These are phyloP conservation scores for Drosophila borborema DNA, from an alignment of 2,888 invertebrate genomes.

Conservation along the genomic window DNA sequence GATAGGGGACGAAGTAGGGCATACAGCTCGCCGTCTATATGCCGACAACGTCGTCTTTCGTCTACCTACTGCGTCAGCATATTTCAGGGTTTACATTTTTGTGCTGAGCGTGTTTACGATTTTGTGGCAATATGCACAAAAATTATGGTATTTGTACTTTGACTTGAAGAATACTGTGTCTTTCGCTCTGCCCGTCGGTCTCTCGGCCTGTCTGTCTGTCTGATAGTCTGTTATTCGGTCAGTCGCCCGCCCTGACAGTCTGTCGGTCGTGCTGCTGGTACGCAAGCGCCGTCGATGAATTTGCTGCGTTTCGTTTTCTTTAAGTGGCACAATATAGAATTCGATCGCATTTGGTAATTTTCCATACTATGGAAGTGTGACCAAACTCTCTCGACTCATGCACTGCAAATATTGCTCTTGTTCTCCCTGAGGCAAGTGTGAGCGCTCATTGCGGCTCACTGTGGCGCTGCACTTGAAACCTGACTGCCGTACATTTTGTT, in stretches of 20 bases:
- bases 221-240: conserved; percentile 6
- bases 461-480: conserved; percentile 44
- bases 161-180: conserved; percentile 21
- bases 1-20: conserved; percentile 52
- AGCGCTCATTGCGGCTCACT: conserved; percentile 33
- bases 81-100: conserved; percentile 67
- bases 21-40: conserved; percentile 23
- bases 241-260: not conserved
- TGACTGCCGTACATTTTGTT: conserved; percentile 24
- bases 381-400: conserved; percentile 32
- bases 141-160: conserved; percentile 41
- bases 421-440: not conserved
- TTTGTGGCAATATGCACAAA: conserved; percentile 45
- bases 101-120: conserved; percentile 39
- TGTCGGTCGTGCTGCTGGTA: conserved; percentile 40
- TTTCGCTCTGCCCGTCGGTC: not conserved
- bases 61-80: conserved; percentile 74
- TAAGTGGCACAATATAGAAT: conserved; percentile 48
- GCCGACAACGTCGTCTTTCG: conserved; percentile 8
- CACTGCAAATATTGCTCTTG: conserved; percentile 16
- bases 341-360: conserved; percentile 61
- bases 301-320: conserved; percentile 46
- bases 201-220: conserved; percentile 16
- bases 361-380: conserved; percentile 53
- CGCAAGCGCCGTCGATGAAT: conserved; percentile 62